Evolutionary conservation across 2,888 invertebrate genomes (phyloP).

Genomic region (Nycteola revayana): DNA sequence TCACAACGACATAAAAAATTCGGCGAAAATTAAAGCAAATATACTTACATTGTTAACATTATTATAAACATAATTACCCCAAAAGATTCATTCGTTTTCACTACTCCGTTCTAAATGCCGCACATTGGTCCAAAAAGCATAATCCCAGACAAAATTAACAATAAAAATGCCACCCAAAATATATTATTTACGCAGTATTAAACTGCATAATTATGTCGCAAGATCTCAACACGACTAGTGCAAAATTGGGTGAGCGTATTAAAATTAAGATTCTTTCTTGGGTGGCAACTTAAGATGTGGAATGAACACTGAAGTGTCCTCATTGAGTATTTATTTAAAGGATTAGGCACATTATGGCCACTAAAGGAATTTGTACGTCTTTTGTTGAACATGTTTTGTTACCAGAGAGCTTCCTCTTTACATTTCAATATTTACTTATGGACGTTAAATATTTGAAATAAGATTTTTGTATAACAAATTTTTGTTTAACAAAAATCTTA

Average conservation of each 20-base stretch:
- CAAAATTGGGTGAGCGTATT: slow-evolving; percentile 44
- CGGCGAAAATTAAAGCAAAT: slow-evolving; percentile 10
- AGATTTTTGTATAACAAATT: slow-evolving; percentile 26
- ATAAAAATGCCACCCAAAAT: slow-evolving; percentile 51
- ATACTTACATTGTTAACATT: slow-evolving; percentile 15
- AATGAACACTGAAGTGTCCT: slow-evolving; percentile 48
- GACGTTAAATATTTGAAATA: slow-evolving; percentile 25
- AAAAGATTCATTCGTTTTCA: slow-evolving; percentile 14
- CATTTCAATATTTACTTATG: slow-evolving; percentile 31
- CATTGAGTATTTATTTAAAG: slow-evolving; percentile 65
- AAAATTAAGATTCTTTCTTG: slow-evolving; percentile 41
- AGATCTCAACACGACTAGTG: slow-evolving; percentile 32
- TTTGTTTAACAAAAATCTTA: too few relatives aligned
- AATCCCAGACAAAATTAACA: slow-evolving; percentile 27
- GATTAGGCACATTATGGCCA: slow-evolving; percentile 64
- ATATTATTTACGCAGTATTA: slow-evolving; percentile 36
- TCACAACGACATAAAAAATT: too few relatives aligned
- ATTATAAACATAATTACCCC: slow-evolving; percentile 20
- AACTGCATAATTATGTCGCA: slow-evolving; percentile 33
- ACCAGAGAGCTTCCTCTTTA: slow-evolving; percentile 35
- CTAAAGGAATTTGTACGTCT: slow-evolving; percentile 35
- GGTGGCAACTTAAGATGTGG: slow-evolving; percentile 48
- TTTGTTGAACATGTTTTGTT: slow-evolving; percentile 55
- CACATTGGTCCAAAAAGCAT: slow-evolving; percentile 26
- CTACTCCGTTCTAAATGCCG: slow-evolving; percentile 25